Evolutionary conservation across 37 sponge, comb jelly and placozoan genomes (phyloP).

Genomic region (Spongia lamella): DNA sequence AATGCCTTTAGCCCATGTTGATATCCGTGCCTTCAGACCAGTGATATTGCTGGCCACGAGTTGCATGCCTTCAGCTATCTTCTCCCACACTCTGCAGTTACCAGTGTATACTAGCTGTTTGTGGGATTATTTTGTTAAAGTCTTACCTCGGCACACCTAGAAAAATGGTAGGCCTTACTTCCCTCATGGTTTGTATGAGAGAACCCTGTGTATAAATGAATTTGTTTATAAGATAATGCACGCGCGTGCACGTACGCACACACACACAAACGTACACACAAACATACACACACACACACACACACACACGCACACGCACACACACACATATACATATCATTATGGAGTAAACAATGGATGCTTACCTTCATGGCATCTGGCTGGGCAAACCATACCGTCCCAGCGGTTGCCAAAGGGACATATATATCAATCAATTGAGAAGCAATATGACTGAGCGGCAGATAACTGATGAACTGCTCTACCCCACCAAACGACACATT

Average conservation of each 20-base stretch:
- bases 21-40: constrained; percentile 62
- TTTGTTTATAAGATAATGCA: too few species aligned
- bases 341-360: neutral
- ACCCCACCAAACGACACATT: constrained; percentile 32
- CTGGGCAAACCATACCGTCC: constrained; percentile 85
- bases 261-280: too few species aligned
- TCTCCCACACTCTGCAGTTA: constrained; percentile 85
- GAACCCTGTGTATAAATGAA: constrained; percentile 46
- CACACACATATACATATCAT: constrained; percentile 9
- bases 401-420: constrained; percentile 33
- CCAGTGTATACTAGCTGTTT: constrained; percentile 2
- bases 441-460: constrained; percentile 84
- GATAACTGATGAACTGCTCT: constrained; percentile 80
- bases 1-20: constrained; percentile 77
- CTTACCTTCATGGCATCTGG: constrained; percentile 87
- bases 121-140: neutral
- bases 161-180: constrained; percentile 88
- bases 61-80: constrained; percentile 73
- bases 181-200: constrained; percentile 80
- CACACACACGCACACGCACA: constrained; percentile 40
- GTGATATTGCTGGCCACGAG: constrained; percentile 25
- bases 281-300: too few species aligned
- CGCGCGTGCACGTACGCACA: too few species aligned
- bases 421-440: constrained; percentile 82
- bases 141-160: constrained; percentile 85